phyloP scores from a whole-genome alignment of 2,888 invertebrate species.

The Idaea straminata region DNA sequence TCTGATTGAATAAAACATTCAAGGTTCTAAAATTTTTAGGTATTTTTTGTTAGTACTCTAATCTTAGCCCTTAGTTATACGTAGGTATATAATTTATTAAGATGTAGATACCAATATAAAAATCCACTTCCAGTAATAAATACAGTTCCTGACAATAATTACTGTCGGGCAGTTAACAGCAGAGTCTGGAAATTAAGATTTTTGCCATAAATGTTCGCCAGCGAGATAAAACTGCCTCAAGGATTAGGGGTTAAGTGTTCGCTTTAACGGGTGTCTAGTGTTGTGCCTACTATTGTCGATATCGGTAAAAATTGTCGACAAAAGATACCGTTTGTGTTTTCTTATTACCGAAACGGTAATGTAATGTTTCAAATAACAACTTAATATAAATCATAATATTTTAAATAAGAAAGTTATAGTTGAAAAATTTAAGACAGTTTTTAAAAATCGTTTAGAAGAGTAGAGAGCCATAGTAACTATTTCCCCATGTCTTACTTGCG shows the following conservation, averaged over 20 bases:
- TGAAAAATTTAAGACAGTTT: too few species aligned
- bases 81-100: neutral
- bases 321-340: too few species aligned
- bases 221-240: constrained; percentile 67
- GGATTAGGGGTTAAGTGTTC: constrained; percentile 80
- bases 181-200: constrained; percentile 75
- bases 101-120: constrained; percentile 5
- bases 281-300: constrained; percentile 39
- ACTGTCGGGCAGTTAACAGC: constrained; percentile 76
- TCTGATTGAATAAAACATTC: neutral
- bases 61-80: neutral
- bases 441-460: too few species aligned
- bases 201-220: constrained; percentile 74
- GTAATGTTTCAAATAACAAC: too few species aligned
- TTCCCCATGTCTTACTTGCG: too few species aligned
- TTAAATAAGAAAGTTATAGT: too few species aligned
- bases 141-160: constrained; percentile 73
- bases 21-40: neutral
- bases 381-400: too few species aligned
- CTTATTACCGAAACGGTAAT: too few species aligned
- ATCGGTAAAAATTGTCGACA: constrained; percentile 1
- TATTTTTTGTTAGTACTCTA: neutral
- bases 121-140: constrained; percentile 61
- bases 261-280: constrained; percentile 73
- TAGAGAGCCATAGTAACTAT: too few species aligned